Percentiles rank a stretch among this genome's conserved stretches.
These are phyloP conservation scores for Bujurquina vittata DNA, from an alignment of 2,113 vertebrate genomes.

Conservation along the genomic window DNA sequence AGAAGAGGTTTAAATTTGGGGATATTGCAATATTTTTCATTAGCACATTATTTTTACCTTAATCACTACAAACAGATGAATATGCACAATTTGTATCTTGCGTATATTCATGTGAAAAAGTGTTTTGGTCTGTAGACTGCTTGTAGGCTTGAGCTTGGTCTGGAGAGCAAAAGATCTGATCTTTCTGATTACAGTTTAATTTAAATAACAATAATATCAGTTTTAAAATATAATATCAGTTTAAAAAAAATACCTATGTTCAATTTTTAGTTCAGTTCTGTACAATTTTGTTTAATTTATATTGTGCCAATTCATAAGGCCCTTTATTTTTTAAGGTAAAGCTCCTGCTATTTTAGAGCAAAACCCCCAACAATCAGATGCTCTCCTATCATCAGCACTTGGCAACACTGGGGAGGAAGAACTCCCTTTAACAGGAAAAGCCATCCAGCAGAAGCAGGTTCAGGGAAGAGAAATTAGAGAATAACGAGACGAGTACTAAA, in stretches of 20 bases:
- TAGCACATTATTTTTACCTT: not conserved
- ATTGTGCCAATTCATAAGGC: too few relatives aligned
- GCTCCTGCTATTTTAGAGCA: not conserved
- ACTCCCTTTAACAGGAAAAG: not conserved
- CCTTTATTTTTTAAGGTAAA: not conserved
- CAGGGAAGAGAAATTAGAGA: not conserved
- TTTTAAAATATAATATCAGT: not conserved
- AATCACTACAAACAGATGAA: not conserved
- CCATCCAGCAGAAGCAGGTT: not conserved
- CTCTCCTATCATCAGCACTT: not conserved
- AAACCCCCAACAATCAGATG: not conserved
- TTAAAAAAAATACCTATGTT: too few relatives aligned
- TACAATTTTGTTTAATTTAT: too few relatives aligned
- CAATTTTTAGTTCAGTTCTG: too few relatives aligned
- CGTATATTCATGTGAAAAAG: not conserved
- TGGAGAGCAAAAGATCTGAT: not conserved
- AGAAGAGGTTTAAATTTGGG: not conserved
- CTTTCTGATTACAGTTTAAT: not conserved
- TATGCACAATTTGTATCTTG: too few relatives aligned
- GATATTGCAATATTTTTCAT: not conserved
- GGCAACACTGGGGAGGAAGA: not conserved
- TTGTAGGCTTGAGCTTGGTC: not conserved
- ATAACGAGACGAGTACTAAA: not conserved
- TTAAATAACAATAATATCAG: not conserved
- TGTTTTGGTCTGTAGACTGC: not conserved